Evolutionary conservation across 2,888 invertebrate genomes (phyloP).

Genomic region (Fabriciana adippe): DNA sequence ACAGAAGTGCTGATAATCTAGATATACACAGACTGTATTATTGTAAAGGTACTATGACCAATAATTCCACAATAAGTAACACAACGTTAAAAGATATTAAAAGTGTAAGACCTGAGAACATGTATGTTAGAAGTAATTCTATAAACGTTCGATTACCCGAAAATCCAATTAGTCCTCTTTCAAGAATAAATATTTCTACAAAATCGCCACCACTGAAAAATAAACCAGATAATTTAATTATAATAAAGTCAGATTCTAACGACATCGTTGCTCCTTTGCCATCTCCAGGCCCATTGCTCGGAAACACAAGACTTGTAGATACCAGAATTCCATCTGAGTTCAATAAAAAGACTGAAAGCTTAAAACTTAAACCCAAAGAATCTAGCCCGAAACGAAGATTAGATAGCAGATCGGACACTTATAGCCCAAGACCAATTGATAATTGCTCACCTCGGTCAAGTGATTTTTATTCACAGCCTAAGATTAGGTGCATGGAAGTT

Average conservation of each 20-base stretch:
- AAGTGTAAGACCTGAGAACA: slow-evolving; percentile 65
- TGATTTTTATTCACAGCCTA: slow-evolving; percentile 73
- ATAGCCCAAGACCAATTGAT: slow-evolving; percentile 69
- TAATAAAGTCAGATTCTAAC: slow-evolving; percentile 71
- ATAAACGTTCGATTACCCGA: slow-evolving; percentile 82
- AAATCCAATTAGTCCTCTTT: slow-evolving; percentile 66
- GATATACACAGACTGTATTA: slow-evolving; percentile 90
- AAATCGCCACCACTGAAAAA: slow-evolving; percentile 64
- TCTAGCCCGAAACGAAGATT: slow-evolving; percentile 70
- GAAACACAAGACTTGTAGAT: slow-evolving; percentile 91
- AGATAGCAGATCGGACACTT: slow-evolving; percentile 63
- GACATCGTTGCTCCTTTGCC: slow-evolving; percentile 86
- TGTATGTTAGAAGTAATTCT: slow-evolving; percentile 83
- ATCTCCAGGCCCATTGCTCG: slow-evolving; percentile 91
- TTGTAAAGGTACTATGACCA: slow-evolving; percentile 85
- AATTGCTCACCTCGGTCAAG: slow-evolving; percentile 68
- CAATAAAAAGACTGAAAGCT: slow-evolving; percentile 61
- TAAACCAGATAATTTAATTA: slow-evolving; percentile 82
- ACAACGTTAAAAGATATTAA: slow-evolving; percentile 65
- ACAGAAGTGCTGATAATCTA: slow-evolving; percentile 90
- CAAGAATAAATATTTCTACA: slow-evolving; percentile 59
- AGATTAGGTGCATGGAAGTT: slow-evolving; percentile 77
- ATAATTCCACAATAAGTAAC: slow-evolving; percentile 49
- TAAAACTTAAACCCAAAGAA: slow-evolving; percentile 61
- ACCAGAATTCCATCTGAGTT: slow-evolving; percentile 73